Conservation (phyloP, 2,113 vertebrate species). For the Dasyurus viverrinus region DNA sequence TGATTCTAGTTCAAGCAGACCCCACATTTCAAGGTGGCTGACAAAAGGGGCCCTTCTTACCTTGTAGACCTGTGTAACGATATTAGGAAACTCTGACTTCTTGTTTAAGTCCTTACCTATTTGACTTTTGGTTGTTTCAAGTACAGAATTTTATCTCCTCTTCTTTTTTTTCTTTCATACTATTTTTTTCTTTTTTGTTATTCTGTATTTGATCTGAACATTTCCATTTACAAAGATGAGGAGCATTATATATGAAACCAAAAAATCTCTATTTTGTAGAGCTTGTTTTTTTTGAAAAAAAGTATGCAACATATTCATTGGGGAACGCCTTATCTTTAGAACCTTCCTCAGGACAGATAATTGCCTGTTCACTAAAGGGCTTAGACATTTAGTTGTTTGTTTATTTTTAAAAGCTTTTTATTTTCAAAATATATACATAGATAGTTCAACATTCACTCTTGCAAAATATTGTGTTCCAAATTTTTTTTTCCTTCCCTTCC, state of each 20-base stretch:
- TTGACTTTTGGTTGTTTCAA: not conserved
- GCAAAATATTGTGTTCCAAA: too few relatives aligned
- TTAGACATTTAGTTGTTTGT: not conserved
- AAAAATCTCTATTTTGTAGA: not conserved
- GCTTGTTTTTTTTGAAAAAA: not conserved
- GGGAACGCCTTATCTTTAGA: not conserved
- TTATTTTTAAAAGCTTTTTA: too few relatives aligned
- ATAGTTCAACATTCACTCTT: too few relatives aligned
- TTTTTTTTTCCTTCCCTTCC: too few relatives aligned
- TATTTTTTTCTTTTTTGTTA: not conserved
- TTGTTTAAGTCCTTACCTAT: not conserved
- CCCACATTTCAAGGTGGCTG: not conserved
- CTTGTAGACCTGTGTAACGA: not conserved
- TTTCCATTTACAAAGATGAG: not conserved
- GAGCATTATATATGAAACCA: not conserved
- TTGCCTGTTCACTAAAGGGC: not conserved
- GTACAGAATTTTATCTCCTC: not conserved
- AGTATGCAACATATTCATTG: not conserved
- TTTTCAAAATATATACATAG: too few relatives aligned
- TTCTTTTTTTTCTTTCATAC: not conserved
- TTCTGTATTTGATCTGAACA: not conserved
- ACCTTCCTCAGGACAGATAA: not conserved
- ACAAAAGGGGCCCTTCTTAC: not conserved
- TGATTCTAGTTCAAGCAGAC: not conserved
- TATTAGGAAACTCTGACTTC: not conserved